Conservation (phyloP, 2,113 vertebrate genomes). For the Sinocyclocheilus maitianheensis region DNA sequence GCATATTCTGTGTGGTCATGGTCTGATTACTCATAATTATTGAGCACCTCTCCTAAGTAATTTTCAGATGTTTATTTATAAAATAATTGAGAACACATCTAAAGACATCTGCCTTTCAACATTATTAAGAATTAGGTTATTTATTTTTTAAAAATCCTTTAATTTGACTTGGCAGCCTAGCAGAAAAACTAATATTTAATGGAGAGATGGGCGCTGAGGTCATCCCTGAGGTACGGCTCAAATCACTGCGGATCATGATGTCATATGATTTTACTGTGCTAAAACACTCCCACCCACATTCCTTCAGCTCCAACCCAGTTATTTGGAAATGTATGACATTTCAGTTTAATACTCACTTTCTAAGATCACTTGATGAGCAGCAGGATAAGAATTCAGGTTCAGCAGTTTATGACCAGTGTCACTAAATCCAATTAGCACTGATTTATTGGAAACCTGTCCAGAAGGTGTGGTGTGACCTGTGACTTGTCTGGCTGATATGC, state of each 20-base stretch:
- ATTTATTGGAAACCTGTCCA: not conserved
- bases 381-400: not conserved
- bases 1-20: not conserved
- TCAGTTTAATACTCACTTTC: not conserved
- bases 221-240: not conserved
- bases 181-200: not conserved
- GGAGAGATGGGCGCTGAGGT: not conserved
- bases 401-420: not conserved
- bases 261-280: not conserved
- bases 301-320: not conserved
- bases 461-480: constrained; percentile 12
- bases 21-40: not conserved
- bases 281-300: constrained; percentile 14
- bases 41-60: not conserved
- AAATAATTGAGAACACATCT: not conserved
- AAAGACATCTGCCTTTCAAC: not conserved
- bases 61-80: not conserved
- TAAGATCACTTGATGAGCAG: not conserved
- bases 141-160: not conserved
- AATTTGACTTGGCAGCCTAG: not conserved
- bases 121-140: not conserved
- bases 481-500: not conserved
- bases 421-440: not conserved
- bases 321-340: constrained; percentile 6
- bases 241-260: constrained; percentile 1